Percentiles rank a stretch among this genome's conserved stretches.
phyloP scores from a whole-genome alignment of 2,888 invertebrate genomes.

The Acholoe squamosa region DNA sequence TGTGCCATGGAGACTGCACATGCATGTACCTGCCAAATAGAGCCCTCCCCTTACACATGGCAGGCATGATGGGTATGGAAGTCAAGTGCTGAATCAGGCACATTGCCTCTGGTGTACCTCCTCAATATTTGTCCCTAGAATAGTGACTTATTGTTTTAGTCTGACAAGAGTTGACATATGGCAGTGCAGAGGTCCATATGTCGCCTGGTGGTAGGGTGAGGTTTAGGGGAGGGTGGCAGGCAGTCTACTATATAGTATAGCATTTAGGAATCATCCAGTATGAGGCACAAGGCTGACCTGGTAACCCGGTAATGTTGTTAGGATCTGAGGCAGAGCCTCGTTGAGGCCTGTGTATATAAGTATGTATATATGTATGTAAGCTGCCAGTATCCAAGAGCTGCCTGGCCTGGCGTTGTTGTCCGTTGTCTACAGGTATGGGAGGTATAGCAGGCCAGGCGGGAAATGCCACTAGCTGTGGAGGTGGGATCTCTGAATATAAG shows the following conservation, averaged over 20 bases:
- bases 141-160: neutral
- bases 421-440: conserved; percentile 6
- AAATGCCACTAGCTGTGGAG: neutral
- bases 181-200: conserved; percentile 3
- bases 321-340: neutral
- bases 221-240: neutral
- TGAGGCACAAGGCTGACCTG: conserved; percentile 32
- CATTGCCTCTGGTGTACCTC: neutral
- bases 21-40: neutral
- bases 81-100: neutral
- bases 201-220: neutral
- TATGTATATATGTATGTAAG: conserved; percentile 34
- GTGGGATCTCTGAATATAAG: neutral
- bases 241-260: neutral
- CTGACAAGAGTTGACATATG: neutral
- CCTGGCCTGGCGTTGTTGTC: neutral
- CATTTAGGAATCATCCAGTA: neutral
- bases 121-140: neutral
- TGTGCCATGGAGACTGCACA: neutral
- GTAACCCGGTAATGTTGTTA: conserved; percentile 44
- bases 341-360: neutral
- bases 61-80: neutral
- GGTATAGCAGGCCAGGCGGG: conserved; percentile 1
- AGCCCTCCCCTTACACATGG: neutral
- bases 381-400: conserved; percentile 22